These are phyloP conservation scores for Cryptomyrus ogoouensis DNA, from an alignment of 2,113 vertebrate species.

Conservation along the genomic window DNA sequence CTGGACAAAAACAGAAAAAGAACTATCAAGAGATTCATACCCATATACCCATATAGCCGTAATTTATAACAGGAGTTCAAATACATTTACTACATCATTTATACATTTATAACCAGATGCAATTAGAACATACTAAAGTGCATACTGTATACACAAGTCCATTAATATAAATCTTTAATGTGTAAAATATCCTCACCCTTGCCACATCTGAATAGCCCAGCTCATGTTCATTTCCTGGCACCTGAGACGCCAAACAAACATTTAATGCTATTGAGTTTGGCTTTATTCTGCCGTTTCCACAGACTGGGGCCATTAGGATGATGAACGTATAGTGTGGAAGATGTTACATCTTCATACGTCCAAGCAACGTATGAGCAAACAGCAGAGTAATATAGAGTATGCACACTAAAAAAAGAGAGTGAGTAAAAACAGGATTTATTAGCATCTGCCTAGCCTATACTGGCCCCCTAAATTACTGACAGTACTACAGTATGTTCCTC, in stretches of 20 bases:
- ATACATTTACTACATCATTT: not conserved
- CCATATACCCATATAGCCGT: not conserved
- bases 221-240: not conserved
- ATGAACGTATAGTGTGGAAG: not conserved
- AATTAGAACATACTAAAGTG: not conserved
- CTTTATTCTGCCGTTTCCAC: not conserved
- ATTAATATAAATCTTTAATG: constrained; percentile 2
- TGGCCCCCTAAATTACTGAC: not conserved
- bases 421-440: not conserved
- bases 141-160: not conserved
- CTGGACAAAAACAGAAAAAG: not conserved
- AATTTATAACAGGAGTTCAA: not conserved
- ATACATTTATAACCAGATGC: not conserved
- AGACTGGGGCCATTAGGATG: not conserved
- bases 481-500: not conserved
- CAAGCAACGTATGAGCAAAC: not conserved
- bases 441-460: not conserved
- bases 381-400: not conserved
- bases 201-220: not conserved
- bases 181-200: not conserved
- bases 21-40: not conserved
- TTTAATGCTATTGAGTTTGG: not conserved
- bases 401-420: not conserved
- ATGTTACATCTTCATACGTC: not conserved
- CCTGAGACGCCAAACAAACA: not conserved